These are phyloP conservation scores for Zoroaster sp. DNA, from an alignment of 53 echinoderm and acorn worm genomes.

Conservation along the genomic window DNA sequence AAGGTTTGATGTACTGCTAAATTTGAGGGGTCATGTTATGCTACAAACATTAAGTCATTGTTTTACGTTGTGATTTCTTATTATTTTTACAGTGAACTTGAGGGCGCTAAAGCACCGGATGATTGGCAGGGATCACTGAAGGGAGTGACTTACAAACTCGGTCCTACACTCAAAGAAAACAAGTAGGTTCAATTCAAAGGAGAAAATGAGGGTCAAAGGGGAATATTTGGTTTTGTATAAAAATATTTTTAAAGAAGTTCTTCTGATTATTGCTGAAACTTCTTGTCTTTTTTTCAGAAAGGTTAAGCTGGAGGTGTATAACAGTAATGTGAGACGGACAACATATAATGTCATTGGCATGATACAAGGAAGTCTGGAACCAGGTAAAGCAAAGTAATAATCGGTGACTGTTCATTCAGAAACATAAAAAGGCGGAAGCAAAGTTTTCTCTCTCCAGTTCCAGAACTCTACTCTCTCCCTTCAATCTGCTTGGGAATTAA, in stretches of 20 bases:
- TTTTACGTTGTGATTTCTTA: too few species aligned
- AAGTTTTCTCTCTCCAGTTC: too few species aligned
- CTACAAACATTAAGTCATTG: too few species aligned
- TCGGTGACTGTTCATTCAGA: too few species aligned
- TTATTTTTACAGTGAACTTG: slow-evolving; percentile 45
- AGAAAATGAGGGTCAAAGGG: background rate
- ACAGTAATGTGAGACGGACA: slow-evolving; percentile 68
- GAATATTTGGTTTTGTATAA: background rate
- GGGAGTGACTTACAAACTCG: slow-evolving; percentile 75
- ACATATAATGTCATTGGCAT: slow-evolving; percentile 90
- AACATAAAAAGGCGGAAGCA: too few species aligned
- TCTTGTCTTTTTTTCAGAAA: slow-evolving; percentile 48
- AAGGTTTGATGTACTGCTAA: background rate
- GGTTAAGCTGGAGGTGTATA: slow-evolving; percentile 80
- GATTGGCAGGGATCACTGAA: slow-evolving; percentile 72
- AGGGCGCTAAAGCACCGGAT: slow-evolving; percentile 59
- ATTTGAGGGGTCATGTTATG: background rate
- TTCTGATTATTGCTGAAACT: background rate
- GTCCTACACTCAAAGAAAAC: slow-evolving; percentile 65
- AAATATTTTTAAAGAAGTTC: background rate
- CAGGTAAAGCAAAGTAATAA: too few species aligned
- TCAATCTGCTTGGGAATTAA: too few species aligned
- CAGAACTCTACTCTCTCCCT: too few species aligned
- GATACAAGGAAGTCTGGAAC: slow-evolving; percentile 84
- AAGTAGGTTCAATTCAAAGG: slow-evolving; percentile 42